Percentiles rank a stretch among this genome's conserved stretches.
Evolutionary conservation across 2,888 invertebrate genomes (phyloP).

Genomic region (Dioctria linearis): DNA sequence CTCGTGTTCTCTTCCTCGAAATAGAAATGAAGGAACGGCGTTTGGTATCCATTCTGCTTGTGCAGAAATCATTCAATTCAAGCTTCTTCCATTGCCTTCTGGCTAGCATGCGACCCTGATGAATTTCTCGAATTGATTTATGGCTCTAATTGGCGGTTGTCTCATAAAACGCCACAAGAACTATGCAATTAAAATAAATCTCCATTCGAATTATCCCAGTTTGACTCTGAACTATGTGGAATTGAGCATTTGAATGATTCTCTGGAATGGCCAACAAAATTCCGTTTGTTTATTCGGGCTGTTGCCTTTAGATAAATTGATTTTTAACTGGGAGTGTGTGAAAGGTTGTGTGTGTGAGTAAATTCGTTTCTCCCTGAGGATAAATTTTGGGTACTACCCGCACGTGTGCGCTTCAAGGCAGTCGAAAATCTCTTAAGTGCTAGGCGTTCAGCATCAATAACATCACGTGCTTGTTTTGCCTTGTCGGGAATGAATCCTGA

Average conservation of each 20-base stretch:
- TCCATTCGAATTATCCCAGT: not conserved
- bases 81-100: slow-evolving; percentile 20
- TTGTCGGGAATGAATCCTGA: slow-evolving; percentile 1
- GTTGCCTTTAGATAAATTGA: too few relatives aligned
- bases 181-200: slow-evolving; percentile 47
- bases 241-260: not conserved
- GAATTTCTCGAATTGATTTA: slow-evolving; percentile 61
- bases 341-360: too few relatives aligned
- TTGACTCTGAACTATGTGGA: not conserved
- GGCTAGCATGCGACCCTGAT: slow-evolving; percentile 58
- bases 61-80: not conserved
- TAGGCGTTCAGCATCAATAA: slow-evolving; percentile 50
- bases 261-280: not conserved
- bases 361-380: too few relatives aligned
- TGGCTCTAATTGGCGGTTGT: slow-evolving; percentile 60
- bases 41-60: not conserved
- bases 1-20: not conserved
- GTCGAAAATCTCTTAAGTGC: slow-evolving; percentile 44
- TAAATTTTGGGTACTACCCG: not conserved
- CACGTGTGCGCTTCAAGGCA: slow-evolving; percentile 19
- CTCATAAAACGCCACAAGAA: slow-evolving; percentile 57
- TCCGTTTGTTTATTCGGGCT: too few relatives aligned
- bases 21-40: not conserved
- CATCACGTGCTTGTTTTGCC: not conserved
- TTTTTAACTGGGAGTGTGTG: too few relatives aligned